These are phyloP conservation scores for Zelleria hepariella DNA, from an alignment of 2,888 invertebrate genomes.

Conservation along the genomic window DNA sequence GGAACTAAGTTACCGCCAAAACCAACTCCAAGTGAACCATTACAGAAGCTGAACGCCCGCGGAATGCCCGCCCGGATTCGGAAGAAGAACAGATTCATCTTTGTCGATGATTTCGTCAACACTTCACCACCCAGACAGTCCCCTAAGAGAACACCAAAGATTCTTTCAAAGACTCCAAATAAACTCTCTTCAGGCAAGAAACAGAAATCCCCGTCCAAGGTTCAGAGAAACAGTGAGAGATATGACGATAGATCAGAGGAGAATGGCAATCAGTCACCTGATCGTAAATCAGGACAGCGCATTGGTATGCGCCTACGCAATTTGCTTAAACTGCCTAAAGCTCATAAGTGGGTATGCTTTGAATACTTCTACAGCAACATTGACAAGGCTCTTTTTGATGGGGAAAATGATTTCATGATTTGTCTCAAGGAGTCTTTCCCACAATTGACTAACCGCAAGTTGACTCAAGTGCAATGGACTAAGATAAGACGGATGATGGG, in stretches of 20 bases:
- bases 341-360: constrained; percentile 99
- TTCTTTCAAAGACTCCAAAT: constrained; percentile 61
- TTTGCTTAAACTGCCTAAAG: constrained; percentile 96
- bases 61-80: constrained; percentile 93
- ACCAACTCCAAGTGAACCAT: constrained; percentile 79
- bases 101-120: constrained; percentile 90
- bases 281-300: constrained; percentile 89
- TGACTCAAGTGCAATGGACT: constrained; percentile 95
- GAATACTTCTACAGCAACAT: constrained; percentile 99
- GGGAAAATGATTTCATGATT: constrained; percentile 96
- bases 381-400: constrained; percentile 93
- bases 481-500: constrained; percentile 97
- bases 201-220: constrained; percentile 67
- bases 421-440: constrained; percentile 96
- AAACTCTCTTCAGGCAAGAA: constrained; percentile 58
- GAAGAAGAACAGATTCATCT: constrained; percentile 90
- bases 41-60: constrained; percentile 86
- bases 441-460: constrained; percentile 84
- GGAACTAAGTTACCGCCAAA: constrained; percentile 82
- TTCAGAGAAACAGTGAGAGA: constrained; percentile 57
- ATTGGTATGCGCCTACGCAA: constrained; percentile 92
- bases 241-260: constrained; percentile 56
- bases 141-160: constrained; percentile 77
- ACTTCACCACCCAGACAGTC: constrained; percentile 80
- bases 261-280: constrained; percentile 72